Conservation (phyloP, 1,140 invertebrate species). For the Aphaenogaster rudis region DNA sequence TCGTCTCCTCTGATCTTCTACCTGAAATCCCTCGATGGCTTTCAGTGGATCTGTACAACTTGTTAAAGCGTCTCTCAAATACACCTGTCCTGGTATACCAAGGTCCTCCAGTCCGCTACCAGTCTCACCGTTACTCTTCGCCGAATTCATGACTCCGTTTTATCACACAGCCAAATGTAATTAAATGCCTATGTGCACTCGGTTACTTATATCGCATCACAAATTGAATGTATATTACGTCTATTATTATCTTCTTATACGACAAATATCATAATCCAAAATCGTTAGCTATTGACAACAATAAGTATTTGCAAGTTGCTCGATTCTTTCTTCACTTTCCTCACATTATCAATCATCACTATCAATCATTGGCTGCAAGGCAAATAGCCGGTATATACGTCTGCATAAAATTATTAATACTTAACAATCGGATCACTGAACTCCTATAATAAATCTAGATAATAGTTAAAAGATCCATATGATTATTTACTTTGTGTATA, state of each 20-base stretch:
- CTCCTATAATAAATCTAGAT: no score
- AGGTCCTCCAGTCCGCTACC: constrained; percentile 92
- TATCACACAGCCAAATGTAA: neutral
- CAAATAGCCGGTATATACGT: no score
- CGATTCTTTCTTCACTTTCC: neutral
- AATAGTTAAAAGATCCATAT: no score
- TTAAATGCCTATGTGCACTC: neutral
- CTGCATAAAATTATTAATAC: no score
- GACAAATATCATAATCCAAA: neutral
- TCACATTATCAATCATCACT: neutral
- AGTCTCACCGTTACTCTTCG: constrained; percentile 80
- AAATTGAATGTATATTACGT: neutral
- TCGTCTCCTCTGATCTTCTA: constrained; percentile 77
- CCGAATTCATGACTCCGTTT: constrained; percentile 75
- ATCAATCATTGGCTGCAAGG: no score
- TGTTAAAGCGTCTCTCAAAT: constrained; percentile 96
- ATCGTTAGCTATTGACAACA: neutral
- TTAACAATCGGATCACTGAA: no score
- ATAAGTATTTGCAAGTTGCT: constrained; percentile 4
- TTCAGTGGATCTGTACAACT: constrained; percentile 98
- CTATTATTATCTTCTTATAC: no score
- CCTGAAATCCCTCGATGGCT: constrained; percentile 99
- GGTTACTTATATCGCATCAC: neutral
- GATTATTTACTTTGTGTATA: no score
- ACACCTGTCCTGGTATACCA: constrained; percentile 96